Evolutionary conservation across 2,797 vertebrate genomes (phyloP).

Genomic region (Gobio occitaniae): DNA sequence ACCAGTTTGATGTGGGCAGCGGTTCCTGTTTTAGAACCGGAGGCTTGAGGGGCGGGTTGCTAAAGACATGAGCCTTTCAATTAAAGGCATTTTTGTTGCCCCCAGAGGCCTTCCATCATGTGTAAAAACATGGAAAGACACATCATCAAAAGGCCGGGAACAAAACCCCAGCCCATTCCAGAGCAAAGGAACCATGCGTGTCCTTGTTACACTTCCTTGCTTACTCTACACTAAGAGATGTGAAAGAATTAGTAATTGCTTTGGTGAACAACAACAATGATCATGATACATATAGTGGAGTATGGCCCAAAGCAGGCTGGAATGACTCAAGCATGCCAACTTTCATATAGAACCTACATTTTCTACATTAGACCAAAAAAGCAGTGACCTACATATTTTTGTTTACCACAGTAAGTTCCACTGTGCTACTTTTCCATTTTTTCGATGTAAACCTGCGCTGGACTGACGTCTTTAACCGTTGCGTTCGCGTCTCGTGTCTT

Average conservation of each 20-base stretch:
- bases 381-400: neutral
- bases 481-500: neutral
- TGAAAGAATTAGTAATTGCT: neutral
- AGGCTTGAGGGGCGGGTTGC: conserved; percentile 11
- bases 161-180: neutral
- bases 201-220: conserved; percentile 1
- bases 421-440: neutral
- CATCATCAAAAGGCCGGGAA: neutral
- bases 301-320: conserved; percentile 2
- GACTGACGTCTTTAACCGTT: neutral
- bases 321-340: neutral
- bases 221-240: neutral
- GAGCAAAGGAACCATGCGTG: neutral
- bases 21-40: conserved; percentile 56
- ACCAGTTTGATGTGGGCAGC: conserved; percentile 70
- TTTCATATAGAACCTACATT: neutral
- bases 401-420: neutral
- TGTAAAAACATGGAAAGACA: neutral
- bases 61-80: conserved; percentile 23
- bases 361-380: neutral
- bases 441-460: neutral
- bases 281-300: conserved; percentile 13
- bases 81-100: conserved; percentile 41
- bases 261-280: conserved; percentile 30
- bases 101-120: neutral